Conservation (phyloP, 2,888 invertebrate genomes). For the Lissonota sp. region DNA sequence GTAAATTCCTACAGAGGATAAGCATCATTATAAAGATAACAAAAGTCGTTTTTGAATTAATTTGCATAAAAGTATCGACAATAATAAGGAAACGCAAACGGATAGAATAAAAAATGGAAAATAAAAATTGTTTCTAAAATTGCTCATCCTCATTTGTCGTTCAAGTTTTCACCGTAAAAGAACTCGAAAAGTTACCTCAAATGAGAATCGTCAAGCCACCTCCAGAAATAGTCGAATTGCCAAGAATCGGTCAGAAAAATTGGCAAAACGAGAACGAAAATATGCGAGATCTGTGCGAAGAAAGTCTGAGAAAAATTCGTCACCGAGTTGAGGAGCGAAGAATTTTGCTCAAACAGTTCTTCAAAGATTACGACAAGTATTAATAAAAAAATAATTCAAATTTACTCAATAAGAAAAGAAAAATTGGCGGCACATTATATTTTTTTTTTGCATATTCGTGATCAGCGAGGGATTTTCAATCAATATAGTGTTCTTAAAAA, state of each 20-base stretch:
- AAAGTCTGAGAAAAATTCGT: conserved; percentile 87
- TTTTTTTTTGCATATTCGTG: background rate
- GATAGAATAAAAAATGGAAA: too few species aligned
- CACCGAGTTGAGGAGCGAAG: conserved; percentile 87
- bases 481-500: too few species aligned
- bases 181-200: conserved; percentile 89
- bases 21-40: too few species aligned
- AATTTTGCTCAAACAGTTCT: conserved; percentile 88
- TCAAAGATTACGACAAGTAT: conserved; percentile 89
- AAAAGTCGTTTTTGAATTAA: too few species aligned
- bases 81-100: too few species aligned
- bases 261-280: conserved; percentile 83
- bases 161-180: conserved; percentile 87
- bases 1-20: background rate
- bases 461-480: background rate
- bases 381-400: background rate
- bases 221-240: conserved; percentile 84
- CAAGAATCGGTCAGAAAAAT: conserved; percentile 84
- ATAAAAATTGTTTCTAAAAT: too few species aligned
- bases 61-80: too few species aligned
- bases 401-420: background rate
- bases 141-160: conserved; percentile 12
- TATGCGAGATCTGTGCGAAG: conserved; percentile 83
- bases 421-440: background rate
- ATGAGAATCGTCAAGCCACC: conserved; percentile 86